Evolutionary conservation across 92 coral and sea anemone species (phyloP), one percentile per base, ranked within the genome.

Genomic region (Meandrina meandrites): DNA sequence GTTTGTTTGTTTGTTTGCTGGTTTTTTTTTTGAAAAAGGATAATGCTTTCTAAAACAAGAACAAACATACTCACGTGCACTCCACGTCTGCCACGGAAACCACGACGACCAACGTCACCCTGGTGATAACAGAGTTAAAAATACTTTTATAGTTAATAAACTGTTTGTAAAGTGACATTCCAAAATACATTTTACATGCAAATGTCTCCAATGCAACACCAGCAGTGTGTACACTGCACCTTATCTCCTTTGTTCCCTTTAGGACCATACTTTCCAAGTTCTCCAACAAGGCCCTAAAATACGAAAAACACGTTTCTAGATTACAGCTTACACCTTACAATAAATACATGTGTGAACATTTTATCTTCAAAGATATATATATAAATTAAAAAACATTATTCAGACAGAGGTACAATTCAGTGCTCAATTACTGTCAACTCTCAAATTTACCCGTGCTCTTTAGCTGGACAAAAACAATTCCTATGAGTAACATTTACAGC

Each of bases 41-140:
- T 72, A 36, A 73, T 36, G 28, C 27, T 36, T 73, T 18, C 22
- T 37, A 42, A 3, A 5, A 66, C 0, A n/a, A 32, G 8, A 35
- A 11, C 22, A 28, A 77, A 36, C 2, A 53, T 16, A 57, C 82
- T 62, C 22, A 78, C 88, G 34, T 40, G 60, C 27, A 40, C 82
- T 76, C 88, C 88, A 47, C 82, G 88, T 76, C 75, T 51, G 4
- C 88, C 88, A 62, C 50, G 82, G 82, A 85, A 85, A 68, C 98
- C 98, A 64, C 88, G 80, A 48, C 91, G 86, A 54, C 98, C 98
- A 84, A 78, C 74, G 35, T 83, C 85, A 66, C 98, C 98, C 92
- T 86, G 69, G 40, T 17, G 12, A 84, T 11, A 70, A 30, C 8
- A 84, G 64, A 40, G 22, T 32, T 15, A 27, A 27, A 27, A 62